Percentiles rank a stretch among this genome's conserved stretches.
These are phyloP conservation scores for Meteorus colon DNA, from an alignment of 2,888 invertebrate species.

Conservation along the genomic window DNA sequence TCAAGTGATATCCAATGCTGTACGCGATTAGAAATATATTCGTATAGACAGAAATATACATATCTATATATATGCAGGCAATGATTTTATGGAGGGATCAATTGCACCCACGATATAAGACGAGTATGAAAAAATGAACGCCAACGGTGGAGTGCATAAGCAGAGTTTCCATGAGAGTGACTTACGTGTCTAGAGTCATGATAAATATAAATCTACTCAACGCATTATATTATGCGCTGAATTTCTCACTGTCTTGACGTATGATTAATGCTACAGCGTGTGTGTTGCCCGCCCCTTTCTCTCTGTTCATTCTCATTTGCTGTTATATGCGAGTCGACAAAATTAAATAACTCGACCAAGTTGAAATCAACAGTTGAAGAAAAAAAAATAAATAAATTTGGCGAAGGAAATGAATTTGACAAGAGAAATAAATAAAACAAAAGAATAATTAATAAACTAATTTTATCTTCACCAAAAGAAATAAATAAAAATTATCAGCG, in stretches of 20 bases:
- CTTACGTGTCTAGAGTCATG: constrained; percentile 64
- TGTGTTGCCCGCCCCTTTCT: constrained; percentile 42
- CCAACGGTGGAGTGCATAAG: constrained; percentile 50
- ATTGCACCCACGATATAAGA: constrained; percentile 18
- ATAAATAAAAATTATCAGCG: too few relatives aligned
- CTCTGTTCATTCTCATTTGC: constrained; percentile 40
- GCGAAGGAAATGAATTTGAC: too few relatives aligned
- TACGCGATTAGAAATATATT: constrained; percentile 10
- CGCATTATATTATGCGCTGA: constrained; percentile 60
- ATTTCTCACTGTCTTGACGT: constrained; percentile 60
- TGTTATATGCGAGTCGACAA: constrained; percentile 27
- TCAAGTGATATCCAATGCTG: constrained; percentile 1
- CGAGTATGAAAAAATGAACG: constrained; percentile 50
- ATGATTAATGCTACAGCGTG: constrained; percentile 62
- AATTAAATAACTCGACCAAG: constrained; percentile 10
- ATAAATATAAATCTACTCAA: constrained; percentile 68
- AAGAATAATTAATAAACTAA: too few relatives aligned
- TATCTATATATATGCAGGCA: not conserved
- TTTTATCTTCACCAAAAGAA: too few relatives aligned
- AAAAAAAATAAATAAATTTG: too few relatives aligned
- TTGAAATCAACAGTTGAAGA: not conserved
- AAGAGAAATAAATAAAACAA: too few relatives aligned
- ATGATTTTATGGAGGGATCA: constrained; percentile 1
- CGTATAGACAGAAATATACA: not conserved
- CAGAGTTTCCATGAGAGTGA: constrained; percentile 57